phyloP scores from a whole-genome alignment of 2,888 invertebrate species.

The Pocota personata region DNA sequence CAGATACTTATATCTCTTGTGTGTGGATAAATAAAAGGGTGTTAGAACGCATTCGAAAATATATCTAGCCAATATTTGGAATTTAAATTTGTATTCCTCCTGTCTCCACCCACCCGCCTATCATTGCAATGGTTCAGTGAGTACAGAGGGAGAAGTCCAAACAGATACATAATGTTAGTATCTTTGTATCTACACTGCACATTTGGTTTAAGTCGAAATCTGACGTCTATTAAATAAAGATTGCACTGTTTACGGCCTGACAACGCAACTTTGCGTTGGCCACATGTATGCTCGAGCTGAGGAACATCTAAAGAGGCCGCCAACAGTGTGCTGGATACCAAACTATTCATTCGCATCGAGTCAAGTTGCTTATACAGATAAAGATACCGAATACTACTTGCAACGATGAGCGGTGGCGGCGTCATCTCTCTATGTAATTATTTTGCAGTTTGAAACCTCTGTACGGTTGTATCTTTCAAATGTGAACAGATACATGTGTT shows the following conservation, averaged over 20 bases:
- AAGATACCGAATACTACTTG: background rate
- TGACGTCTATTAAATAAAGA: conserved; percentile 72
- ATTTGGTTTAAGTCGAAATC: conserved; percentile 44
- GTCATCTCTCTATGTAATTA: conserved; percentile 51
- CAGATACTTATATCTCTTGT: conserved; percentile 12
- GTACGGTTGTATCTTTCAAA: conserved; percentile 17
- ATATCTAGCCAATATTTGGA: conserved; percentile 45
- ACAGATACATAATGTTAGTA: conserved; percentile 14
- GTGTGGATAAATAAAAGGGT: conserved; percentile 50
- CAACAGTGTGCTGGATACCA: conserved; percentile 57
- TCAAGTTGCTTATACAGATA: conserved; percentile 33
- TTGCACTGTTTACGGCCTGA: conserved; percentile 70
- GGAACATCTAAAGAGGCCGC: conserved; percentile 62
- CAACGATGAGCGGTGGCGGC: conserved; percentile 18
- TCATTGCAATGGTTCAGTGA: conserved; percentile 35
- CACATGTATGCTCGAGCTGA: conserved; percentile 32
- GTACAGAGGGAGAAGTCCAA: conserved; percentile 4
- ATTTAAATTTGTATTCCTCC: conserved; percentile 29
- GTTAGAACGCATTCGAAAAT: conserved; percentile 49
- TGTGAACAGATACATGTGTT: conserved; percentile 45
- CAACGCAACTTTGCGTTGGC: conserved; percentile 67
- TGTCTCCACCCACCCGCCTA: background rate
- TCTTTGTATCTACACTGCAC: background rate
- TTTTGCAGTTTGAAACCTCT: conserved; percentile 47
- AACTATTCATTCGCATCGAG: conserved; percentile 64